phyloP scores from a whole-genome alignment of 2,888 invertebrate species.

The Exocentrus adspersus region DNA sequence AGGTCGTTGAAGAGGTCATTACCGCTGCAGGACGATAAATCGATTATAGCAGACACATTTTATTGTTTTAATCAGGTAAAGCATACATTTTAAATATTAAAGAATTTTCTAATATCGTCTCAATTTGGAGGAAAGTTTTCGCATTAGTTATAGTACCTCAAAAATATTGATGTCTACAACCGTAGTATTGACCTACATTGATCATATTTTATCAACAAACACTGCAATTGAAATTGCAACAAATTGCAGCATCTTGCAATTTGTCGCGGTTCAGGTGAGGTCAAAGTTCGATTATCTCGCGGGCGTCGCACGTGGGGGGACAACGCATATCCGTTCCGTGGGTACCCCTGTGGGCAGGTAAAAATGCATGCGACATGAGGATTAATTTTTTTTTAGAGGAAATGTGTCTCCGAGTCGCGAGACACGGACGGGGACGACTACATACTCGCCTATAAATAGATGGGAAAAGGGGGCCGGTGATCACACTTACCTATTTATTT shows the following conservation, averaged over 20 bases:
- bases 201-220: no score
- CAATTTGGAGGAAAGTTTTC: no score
- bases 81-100: no score
- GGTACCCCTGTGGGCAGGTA: conserved; percentile 26
- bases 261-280: conserved; percentile 6
- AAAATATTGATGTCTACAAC: no score
- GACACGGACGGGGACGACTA: conserved; percentile 3
- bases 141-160: no score
- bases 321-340: conserved; percentile 28
- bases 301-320: conserved; percentile 27
- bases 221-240: no score
- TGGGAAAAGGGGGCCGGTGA: background rate
- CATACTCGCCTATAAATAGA: conserved; percentile 10
- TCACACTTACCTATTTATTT: conserved; percentile 2
- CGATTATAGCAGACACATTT: no score
- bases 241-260: background rate
- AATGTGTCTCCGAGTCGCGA: conserved; percentile 1
- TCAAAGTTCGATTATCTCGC: conserved; percentile 27
- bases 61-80: no score
- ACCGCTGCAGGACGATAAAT: conserved; percentile 53
- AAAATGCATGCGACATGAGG: conserved; percentile 9
- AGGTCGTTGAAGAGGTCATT: conserved; percentile 62
- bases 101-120: no score
- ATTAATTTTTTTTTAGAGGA: conserved; percentile 6
- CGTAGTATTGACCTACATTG: no score